A percentile compares a stretch with the other conserved stretches of the same genome.
Evolutionary conservation across 2,113 vertebrate species (phyloP).

Genomic region (Megaptera novaeangliae): DNA sequence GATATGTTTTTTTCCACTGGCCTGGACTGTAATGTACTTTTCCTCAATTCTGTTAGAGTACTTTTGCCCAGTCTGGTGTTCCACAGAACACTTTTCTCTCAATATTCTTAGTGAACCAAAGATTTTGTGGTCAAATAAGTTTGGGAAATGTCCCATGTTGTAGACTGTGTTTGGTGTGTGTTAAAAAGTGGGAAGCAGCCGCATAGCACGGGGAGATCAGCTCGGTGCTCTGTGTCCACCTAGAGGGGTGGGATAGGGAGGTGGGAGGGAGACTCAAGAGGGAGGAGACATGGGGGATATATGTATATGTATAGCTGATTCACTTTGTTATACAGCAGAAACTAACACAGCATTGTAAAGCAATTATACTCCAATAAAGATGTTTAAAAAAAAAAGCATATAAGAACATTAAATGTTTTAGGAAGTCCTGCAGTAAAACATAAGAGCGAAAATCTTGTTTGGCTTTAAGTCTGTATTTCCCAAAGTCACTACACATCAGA

Average conservation of each 20-base stretch:
- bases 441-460: neutral
- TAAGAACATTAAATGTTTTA: neutral
- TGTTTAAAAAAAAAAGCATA: neutral
- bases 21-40: neutral
- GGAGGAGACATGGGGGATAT: too few species aligned
- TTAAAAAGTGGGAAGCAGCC: too few species aligned
- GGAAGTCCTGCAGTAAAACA: neutral
- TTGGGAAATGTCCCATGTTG: neutral
- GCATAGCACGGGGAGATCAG: too few species aligned
- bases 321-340: too few species aligned
- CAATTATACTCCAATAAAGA: too few species aligned
- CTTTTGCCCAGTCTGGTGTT: neutral
- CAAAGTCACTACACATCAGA: neutral
- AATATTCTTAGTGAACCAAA: neutral
- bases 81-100: conserved; percentile 2
- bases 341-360: too few species aligned
- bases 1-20: neutral
- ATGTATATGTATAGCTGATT: too few species aligned
- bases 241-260: too few species aligned
- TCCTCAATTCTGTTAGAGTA: neutral
- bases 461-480: neutral
- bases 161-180: neutral
- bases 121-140: conserved; percentile 1
- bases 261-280: too few species aligned
- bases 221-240: too few species aligned